Conservation (phyloP, 2,113 vertebrate species). For the Tychaedon coryphoeus region DNA sequence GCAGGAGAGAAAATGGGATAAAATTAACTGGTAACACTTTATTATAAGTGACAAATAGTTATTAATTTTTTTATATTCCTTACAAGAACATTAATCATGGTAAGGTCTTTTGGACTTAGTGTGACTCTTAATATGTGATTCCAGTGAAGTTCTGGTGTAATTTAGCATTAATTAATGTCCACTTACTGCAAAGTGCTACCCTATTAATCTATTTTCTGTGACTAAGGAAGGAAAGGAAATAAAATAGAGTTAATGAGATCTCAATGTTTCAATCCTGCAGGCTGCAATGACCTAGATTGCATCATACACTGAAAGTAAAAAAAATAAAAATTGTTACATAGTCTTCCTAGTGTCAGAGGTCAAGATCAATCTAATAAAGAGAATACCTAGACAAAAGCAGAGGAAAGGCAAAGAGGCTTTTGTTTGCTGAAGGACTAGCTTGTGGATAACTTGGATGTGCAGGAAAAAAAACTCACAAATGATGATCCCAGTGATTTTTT, state of each 20-base stretch:
- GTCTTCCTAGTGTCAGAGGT: not conserved
- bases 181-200: conserved; percentile 63
- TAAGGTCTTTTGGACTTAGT: conserved; percentile 50
- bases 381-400: not conserved
- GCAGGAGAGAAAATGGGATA: conserved; percentile 44
- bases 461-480: not conserved
- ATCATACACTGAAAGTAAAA: not conserved
- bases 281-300: not conserved
- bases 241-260: conserved; percentile 7
- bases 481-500: too few relatives aligned
- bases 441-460: not conserved
- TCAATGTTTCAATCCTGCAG: not conserved
- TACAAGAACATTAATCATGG: conserved; percentile 72
- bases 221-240: conserved; percentile 20
- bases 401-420: not conserved
- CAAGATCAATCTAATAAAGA: not conserved
- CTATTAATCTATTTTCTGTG: conserved; percentile 67
- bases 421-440: not conserved
- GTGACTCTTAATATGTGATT: conserved; percentile 47
- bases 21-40: conserved; percentile 70
- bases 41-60: conserved; percentile 68
- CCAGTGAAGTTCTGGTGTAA: conserved; percentile 50
- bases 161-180: conserved; percentile 71
- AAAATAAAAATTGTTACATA: not conserved
- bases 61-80: conserved; percentile 71